Evolutionary conservation across 2,888 invertebrate species (phyloP).

Genomic region (Linnaemya vulpina): DNA sequence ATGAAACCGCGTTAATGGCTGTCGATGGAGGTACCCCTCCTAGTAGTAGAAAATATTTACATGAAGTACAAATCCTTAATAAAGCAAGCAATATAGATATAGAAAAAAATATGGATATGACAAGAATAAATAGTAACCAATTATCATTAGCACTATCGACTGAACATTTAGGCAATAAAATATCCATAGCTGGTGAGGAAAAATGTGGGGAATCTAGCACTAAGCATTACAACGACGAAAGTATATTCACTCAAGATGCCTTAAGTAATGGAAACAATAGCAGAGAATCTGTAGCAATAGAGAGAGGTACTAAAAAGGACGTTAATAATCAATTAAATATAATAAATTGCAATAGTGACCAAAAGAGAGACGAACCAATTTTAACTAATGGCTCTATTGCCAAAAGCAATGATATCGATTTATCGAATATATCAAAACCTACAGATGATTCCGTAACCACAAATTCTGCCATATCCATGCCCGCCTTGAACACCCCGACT

Average conservation of each 20-base stretch:
- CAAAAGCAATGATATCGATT: conserved; percentile 26
- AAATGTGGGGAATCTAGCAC: neutral
- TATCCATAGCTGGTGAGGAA: conserved; percentile 64
- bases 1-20: conserved; percentile 7
- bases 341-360: conserved; percentile 50
- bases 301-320: conserved; percentile 12
- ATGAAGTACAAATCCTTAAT: conserved; percentile 51
- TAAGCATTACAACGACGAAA: conserved; percentile 49
- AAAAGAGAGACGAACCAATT: conserved; percentile 2
- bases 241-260: conserved; percentile 46
- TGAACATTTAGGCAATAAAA: conserved; percentile 77
- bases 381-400: conserved; percentile 58
- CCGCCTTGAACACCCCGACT: conserved; percentile 38
- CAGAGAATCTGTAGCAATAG: conserved; percentile 10
- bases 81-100: conserved; percentile 32
- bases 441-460: conserved; percentile 24
- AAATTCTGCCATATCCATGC: conserved; percentile 31
- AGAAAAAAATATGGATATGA: conserved; percentile 13
- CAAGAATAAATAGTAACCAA: conserved; percentile 56
- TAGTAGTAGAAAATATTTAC: conserved; percentile 54
- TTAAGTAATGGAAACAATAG: conserved; percentile 59
- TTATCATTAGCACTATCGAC: conserved; percentile 74
- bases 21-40: conserved; percentile 40
- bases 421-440: conserved; percentile 16
- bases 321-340: conserved; percentile 54